A percentile compares a stretch with the other conserved stretches of the same genome.
These are phyloP conservation scores for Pseudococcus longispinus DNA, from an alignment of 2,888 invertebrate genomes.

Conservation along the genomic window DNA sequence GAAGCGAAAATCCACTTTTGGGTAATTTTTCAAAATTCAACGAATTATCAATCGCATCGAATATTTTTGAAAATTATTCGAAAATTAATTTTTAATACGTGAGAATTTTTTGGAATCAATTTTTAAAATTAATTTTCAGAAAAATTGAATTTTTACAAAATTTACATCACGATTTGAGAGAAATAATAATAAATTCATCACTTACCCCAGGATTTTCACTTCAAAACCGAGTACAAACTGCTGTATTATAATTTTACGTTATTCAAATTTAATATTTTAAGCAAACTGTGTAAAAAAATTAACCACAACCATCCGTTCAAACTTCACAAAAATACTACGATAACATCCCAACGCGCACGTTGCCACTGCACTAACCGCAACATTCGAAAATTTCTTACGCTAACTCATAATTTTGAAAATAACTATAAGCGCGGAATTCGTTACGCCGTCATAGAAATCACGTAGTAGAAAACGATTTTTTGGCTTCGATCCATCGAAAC, in stretches of 20 bases:
- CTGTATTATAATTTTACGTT: not conserved
- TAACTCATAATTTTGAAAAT: constrained; percentile 34
- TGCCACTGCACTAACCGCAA: constrained; percentile 28
- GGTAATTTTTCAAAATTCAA: not conserved
- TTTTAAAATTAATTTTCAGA: not conserved
- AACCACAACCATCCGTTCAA: constrained; percentile 17
- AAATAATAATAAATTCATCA: not conserved
- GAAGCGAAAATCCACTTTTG: not conserved
- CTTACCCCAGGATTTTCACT: not conserved
- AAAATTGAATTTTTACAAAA: not conserved
- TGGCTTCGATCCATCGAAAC: constrained; percentile 27
- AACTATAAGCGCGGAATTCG: constrained; percentile 43
- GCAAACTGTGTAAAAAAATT: not conserved
- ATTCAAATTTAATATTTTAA: not conserved
- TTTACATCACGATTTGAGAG: not conserved
- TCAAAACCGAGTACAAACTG: not conserved
- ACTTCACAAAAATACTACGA: not conserved
- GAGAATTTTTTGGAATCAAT: not conserved
- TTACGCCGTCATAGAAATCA: constrained; percentile 34
- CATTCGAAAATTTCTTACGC: constrained; percentile 30
- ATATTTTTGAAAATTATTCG: not conserved
- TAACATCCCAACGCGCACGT: not conserved
- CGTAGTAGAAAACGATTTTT: constrained; percentile 33
- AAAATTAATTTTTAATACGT: not conserved
- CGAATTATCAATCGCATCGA: not conserved